These are phyloP conservation scores for Sceloporus undulatus DNA, from an alignment of 2,113 vertebrate species.

Conservation along the genomic window DNA sequence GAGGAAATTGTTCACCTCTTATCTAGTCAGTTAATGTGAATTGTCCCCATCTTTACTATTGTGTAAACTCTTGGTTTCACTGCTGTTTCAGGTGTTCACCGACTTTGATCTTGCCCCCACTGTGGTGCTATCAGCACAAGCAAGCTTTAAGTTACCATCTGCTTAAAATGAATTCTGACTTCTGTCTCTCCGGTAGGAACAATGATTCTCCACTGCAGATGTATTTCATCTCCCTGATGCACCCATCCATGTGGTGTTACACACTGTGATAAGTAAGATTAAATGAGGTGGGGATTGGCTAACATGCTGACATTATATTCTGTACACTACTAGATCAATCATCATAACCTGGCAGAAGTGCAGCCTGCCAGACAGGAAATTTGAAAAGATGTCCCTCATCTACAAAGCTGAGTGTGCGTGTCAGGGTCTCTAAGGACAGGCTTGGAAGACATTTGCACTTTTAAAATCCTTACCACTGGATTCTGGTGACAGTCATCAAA, in stretches of 20 bases:
- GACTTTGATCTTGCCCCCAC: neutral
- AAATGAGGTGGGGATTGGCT: constrained; percentile 62
- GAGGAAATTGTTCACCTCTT: no score
- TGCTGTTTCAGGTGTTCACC: no score
- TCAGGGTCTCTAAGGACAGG: neutral
- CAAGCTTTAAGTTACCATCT: neutral
- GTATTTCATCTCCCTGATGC: constrained; percentile 36
- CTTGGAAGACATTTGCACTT: neutral
- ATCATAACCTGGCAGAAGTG: constrained; percentile 61
- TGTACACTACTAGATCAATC: constrained; percentile 57
- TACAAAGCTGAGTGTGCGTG: neutral
- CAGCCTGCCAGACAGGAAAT: constrained; percentile 38
- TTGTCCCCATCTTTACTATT: neutral
- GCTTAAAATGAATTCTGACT: constrained; percentile 38
- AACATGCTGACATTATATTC: constrained; percentile 49
- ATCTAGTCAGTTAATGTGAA: neutral
- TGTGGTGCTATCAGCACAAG: neutral
- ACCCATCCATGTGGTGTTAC: constrained; percentile 49
- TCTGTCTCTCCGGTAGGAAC: constrained; percentile 41
- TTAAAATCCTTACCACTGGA: neutral
- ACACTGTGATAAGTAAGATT: constrained; percentile 58
- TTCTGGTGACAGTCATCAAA: neutral
- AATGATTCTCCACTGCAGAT: constrained; percentile 17
- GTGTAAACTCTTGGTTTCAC: neutral
- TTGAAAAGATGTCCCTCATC: constrained; percentile 44